Percentiles rank a stretch among this genome's conserved stretches.
Evolutionary conservation across 92 coral and sea anemone genomes (phyloP).

Genomic region (Epizoanthus ramosus): DNA sequence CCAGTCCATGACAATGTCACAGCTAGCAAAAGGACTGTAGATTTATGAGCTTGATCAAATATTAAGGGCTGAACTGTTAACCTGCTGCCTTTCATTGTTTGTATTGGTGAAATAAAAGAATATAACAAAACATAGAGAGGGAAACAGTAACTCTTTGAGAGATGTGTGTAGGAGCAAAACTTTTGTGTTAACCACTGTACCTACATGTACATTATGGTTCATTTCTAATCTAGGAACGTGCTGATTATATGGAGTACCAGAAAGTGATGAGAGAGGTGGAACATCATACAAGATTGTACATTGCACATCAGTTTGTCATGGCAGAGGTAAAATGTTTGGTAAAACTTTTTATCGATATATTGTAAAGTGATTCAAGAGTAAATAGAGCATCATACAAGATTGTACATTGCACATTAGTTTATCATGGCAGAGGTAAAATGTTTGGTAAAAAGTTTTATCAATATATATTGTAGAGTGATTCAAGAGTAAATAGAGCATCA

Average conservation of each 20-base stretch:
- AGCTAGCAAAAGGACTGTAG: too few relatives aligned
- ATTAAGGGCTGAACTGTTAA: too few relatives aligned
- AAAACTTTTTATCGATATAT: too few relatives aligned
- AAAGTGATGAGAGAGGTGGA: slow-evolving; percentile 95
- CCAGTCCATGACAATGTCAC: too few relatives aligned
- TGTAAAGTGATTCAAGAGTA: slow-evolving; percentile 92
- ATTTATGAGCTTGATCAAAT: too few relatives aligned
- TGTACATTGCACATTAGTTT: slow-evolving; percentile 89
- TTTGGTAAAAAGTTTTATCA: too few relatives aligned
- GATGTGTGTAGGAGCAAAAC: background rate
- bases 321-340: slow-evolving; percentile 75
- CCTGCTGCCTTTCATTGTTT: too few relatives aligned
- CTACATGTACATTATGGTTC: background rate
- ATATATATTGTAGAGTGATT: too few relatives aligned
- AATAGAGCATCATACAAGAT: slow-evolving; percentile 91
- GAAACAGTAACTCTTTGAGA: too few relatives aligned
- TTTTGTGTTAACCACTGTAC: background rate
- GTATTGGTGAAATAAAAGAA: too few relatives aligned
- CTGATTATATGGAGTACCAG: slow-evolving; percentile 93
- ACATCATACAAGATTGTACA: slow-evolving; percentile 83
- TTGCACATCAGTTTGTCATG: slow-evolving; percentile 91
- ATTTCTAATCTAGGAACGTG: slow-evolving; percentile 70
- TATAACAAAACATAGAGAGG: too few relatives aligned
- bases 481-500: slow-evolving; percentile 95
- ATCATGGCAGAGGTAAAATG: too few relatives aligned